phyloP scores from a whole-genome alignment of 2,797 vertebrate genomes.

The Notolabrus celidotus region DNA sequence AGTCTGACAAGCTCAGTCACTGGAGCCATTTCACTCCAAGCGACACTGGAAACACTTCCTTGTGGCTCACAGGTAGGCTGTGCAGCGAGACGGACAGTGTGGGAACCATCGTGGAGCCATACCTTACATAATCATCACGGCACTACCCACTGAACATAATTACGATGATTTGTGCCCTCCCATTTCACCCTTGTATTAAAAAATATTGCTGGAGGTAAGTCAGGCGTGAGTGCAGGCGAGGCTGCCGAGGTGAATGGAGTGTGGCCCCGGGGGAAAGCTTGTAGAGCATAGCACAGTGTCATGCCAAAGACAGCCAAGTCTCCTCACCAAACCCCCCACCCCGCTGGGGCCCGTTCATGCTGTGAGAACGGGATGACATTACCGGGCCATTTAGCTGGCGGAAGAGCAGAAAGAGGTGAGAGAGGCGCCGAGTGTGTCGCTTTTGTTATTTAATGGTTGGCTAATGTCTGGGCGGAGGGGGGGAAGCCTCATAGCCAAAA shows the following conservation, averaged over 20 bases:
- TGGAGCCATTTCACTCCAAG: slow-evolving; percentile 60
- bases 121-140: slow-evolving; percentile 78
- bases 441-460: slow-evolving; percentile 81
- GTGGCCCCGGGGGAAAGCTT: slow-evolving; percentile 76
- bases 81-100: slow-evolving; percentile 61
- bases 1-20: slow-evolving; percentile 68
- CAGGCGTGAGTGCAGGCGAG: slow-evolving; percentile 70
- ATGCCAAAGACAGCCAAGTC: slow-evolving; percentile 80
- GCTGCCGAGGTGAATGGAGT: slow-evolving; percentile 70
- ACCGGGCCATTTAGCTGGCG: slow-evolving; percentile 79
- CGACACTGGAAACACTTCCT: slow-evolving; percentile 54
- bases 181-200: slow-evolving; percentile 82
- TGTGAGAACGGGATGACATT: slow-evolving; percentile 81
- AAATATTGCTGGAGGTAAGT: slow-evolving; percentile 82
- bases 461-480: slow-evolving; percentile 70
- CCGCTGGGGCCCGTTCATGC: slow-evolving; percentile 70
- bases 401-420: slow-evolving; percentile 73
- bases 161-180: slow-evolving; percentile 84
- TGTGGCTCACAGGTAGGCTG: slow-evolving; percentile 54
- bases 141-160: slow-evolving; percentile 79
- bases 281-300: slow-evolving; percentile 73
- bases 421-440: slow-evolving; percentile 63
- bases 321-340: slow-evolving; percentile 4
- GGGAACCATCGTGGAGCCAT: slow-evolving; percentile 67
- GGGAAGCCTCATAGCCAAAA: slow-evolving; percentile 62